phyloP scores from a whole-genome alignment of 2,797 vertebrate genomes.

The Gymnoscopelus microlampas region DNA sequence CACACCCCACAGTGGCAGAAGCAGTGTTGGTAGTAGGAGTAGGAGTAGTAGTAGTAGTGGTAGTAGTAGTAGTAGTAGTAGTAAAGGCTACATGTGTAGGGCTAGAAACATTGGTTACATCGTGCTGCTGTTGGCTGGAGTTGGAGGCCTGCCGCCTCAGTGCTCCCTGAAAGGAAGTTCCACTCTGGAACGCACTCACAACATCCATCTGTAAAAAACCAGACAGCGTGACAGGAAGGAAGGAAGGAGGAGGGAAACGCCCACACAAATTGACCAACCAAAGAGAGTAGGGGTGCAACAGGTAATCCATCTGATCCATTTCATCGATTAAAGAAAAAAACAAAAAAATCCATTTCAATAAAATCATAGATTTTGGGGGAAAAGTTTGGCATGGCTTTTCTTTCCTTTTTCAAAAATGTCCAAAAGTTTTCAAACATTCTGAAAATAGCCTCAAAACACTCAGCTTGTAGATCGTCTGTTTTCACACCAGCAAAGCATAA shows the following conservation, averaged over 20 bases:
- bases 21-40: conserved; percentile 97
- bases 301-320: too few relatives aligned
- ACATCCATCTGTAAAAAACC: conserved; percentile 99
- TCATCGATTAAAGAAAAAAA: too few relatives aligned
- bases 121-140: conserved; percentile 99
- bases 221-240: conserved; percentile 90
- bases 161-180: conserved; percentile 99
- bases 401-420: too few relatives aligned
- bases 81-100: conserved; percentile 99
- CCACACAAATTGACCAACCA: conserved; percentile 63
- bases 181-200: conserved; percentile 99
- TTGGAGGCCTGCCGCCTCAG: conserved; percentile 99
- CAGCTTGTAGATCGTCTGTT: too few relatives aligned
- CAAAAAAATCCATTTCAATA: too few relatives aligned
- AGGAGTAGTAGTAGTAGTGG: conserved; percentile 94
- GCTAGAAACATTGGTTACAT: conserved; percentile 99
- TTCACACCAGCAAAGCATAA: too few relatives aligned
- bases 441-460: too few relatives aligned
- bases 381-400: too few relatives aligned
- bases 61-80: conserved; percentile 88
- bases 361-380: too few relatives aligned
- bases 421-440: too few relatives aligned
- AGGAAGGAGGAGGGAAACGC: conserved; percentile 33
- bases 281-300: not conserved
- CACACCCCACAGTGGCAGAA: conserved; percentile 99